These are phyloP conservation scores for Tylochromis polylepis DNA, from an alignment of 2,113 vertebrate species.

Conservation along the genomic window DNA sequence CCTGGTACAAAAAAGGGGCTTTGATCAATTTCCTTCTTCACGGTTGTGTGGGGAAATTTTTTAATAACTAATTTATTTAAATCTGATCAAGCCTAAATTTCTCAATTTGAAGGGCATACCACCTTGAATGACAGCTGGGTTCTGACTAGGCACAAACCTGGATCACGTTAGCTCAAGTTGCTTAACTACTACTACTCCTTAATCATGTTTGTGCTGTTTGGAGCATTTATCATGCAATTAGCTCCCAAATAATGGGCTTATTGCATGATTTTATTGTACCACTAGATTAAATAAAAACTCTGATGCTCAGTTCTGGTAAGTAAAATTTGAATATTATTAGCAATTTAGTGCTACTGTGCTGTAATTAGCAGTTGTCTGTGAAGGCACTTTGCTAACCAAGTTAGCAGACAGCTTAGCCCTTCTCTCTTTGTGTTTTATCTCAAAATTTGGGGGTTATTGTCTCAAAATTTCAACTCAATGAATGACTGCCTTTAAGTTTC, in stretches of 20 bases:
- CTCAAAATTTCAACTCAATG: neutral
- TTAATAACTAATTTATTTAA: neutral
- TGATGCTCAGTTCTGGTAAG: neutral
- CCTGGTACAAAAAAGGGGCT: neutral
- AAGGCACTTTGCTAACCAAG: neutral
- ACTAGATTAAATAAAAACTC: neutral
- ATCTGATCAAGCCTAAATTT: neutral
- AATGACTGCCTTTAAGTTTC: rapidly evolving
- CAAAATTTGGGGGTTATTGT: rapidly evolving
- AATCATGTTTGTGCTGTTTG: neutral
- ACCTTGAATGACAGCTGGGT: neutral
- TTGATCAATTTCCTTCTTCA: neutral
- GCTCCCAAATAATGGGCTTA: neutral
- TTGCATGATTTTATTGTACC: neutral
- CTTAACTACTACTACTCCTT: neutral
- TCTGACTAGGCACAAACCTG: neutral
- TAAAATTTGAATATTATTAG: neutral
- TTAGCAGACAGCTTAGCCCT: neutral
- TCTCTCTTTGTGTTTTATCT: neutral
- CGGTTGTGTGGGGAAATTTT: rapidly evolving
- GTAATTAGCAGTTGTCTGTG: neutral
- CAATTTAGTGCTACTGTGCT: neutral
- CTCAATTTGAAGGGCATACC: neutral
- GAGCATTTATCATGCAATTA: neutral
- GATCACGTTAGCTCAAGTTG: neutral